Evolutionary conservation across 2,113 vertebrate species (phyloP), one percentile per base, ranked within the genome.

Genomic region (Phalacrocorax pelagicus): DNA sequence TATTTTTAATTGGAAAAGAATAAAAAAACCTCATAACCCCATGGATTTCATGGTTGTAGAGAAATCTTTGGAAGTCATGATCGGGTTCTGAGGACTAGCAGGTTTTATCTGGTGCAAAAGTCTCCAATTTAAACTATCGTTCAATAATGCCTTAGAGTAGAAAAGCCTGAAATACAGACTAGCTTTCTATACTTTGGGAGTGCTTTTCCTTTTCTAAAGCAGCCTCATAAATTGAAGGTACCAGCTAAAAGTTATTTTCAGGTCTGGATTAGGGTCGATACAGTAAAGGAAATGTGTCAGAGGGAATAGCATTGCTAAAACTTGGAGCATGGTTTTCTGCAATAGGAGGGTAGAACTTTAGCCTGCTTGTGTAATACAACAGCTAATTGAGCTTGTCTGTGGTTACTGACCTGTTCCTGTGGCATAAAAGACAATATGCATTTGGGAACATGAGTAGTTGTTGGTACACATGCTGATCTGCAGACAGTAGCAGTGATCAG

Each of bases 121-220:
- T 0, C 12, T 77, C 44, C 40, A 84, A 6, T 84, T 94, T 87
- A 90, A 89, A n/a, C 8, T 44, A 4, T 23, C 5, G 36, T n/a
- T 90, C 46, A 61, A 1, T 55, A 67, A 55, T 29, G 44, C 3
- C 1, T 66, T 67, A 49, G 36, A 91, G 18, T 67, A 44, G 52
- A 69, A 88, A 81, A 77, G 36, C 72, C 66, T 69, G 15, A 82
- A 82, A 22, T 55, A 23, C 1, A 72, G 36, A 9, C 30, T 63
- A 47, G 15, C 32, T 79, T 74, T 73, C 32, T 55, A 4, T 54
- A 52, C 17, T 86, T 72, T 10, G 40, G 30, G 22, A 81, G 14
- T 66, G 22, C 11, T 86, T 84, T 93, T 72, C n/a, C 23, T 86
- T 89, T 71, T 49, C 46, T 65, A 72, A 94, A 91, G n/a, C 18